Percentiles rank a stretch among this genome's conserved stretches.
Evolutionary conservation across 2,797 vertebrate genomes (phyloP).

Genomic region (Linurgus olivaceus): DNA sequence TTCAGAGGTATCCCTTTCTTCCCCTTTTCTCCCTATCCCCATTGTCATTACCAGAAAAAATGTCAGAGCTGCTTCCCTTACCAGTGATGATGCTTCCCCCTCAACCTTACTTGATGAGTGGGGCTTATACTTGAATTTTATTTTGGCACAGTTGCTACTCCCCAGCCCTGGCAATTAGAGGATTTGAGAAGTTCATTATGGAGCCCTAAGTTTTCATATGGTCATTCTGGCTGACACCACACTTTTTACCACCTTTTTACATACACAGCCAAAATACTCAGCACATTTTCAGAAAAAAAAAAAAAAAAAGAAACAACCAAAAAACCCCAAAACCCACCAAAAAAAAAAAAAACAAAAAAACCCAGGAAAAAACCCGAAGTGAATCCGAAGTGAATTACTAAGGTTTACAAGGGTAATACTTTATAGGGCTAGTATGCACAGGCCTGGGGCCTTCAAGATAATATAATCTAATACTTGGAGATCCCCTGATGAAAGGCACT

Average conservation of each 20-base stretch:
- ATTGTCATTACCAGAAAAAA: not conserved
- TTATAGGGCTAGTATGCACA: conserved; percentile 52
- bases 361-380: not conserved
- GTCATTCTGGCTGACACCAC: conserved; percentile 10
- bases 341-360: not conserved
- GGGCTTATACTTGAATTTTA: not conserved
- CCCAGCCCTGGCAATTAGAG: not conserved
- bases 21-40: not conserved
- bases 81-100: not conserved
- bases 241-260: not conserved
- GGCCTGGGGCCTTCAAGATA: conserved; percentile 68
- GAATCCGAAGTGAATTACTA: conserved; percentile 14
- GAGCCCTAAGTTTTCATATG: conserved; percentile 1
- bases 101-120: not conserved
- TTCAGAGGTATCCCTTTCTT: not conserved
- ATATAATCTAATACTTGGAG: conserved; percentile 69
- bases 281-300: conserved; percentile 26
- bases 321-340: not conserved
- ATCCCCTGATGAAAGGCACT: conserved; percentile 75
- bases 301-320: not conserved
- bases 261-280: not conserved
- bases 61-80: not conserved
- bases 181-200: not conserved
- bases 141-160: not conserved
- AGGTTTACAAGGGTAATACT: conserved; percentile 55